Base-by-base conservation (phyloP, 2,113 vertebrate genomes). In the Eurypyga helias region DNA sequence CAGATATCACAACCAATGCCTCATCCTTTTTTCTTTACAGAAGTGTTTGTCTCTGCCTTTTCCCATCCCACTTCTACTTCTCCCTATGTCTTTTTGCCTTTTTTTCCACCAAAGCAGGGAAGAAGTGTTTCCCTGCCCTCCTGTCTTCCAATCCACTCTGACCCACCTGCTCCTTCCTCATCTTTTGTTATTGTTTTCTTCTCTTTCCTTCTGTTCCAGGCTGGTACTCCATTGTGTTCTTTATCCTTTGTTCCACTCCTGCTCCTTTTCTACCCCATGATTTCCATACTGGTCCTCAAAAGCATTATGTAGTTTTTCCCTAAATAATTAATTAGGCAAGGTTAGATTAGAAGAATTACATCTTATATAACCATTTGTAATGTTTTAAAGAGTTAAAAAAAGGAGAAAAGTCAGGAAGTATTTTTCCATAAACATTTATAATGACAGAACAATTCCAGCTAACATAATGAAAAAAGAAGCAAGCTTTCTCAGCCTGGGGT, bases 51-150 rank as follows among this genome's bases (percentile, higher is more conserved):
- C 19, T 81, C 20, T 72, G 17, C 7, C 51, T 75, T 81, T 73
- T 17, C 12, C 10, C 6, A 18, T 60, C 38, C 11, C 17, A 10
- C 23, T 83, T 31, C 13, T 93, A 18, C 11, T 55, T 71, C 43
- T 61, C 5, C 7, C 11, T 17, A 12, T 18, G 2, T 51, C 10
- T 49, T 69, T 38, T 45, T 19, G 1, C 13, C 2, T 2, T 54
- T 25, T 33, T 25, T 2, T 1, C 1, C 3, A 43, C 21, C 8
- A 60, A 67, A 43, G 9, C 17, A 51, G 7, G 6, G 8, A 49
- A 82, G 46, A 87, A 6, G 5, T 36, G 3, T 70, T 83, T 64
- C 17, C 7, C 8, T 70, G 10, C 2, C 5, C 2, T 66, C 43
- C n/a, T 73, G 9, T 66, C 55, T 75, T 87, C 31, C 13, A 54